A percentile compares a stretch with the other conserved stretches of the same genome.
phyloP scores from a whole-genome alignment of 2,888 invertebrate genomes.

The Euplagia quadripunctaria region DNA sequence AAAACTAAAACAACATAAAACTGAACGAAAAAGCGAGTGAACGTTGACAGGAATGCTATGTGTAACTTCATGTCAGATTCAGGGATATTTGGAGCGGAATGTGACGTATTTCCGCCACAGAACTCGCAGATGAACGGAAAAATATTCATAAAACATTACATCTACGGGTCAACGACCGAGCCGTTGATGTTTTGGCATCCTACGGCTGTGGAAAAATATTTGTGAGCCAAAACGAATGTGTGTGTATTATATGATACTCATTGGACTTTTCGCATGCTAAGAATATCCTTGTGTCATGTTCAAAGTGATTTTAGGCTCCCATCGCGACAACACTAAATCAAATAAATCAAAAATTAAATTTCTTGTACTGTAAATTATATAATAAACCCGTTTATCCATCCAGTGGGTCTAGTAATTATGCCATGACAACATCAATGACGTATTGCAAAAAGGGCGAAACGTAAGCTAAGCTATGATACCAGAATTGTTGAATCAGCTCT shows the following conservation, averaged over 20 bases:
- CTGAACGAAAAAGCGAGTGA: conserved; percentile 28
- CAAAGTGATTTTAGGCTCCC: not conserved
- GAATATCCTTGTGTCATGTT: not conserved
- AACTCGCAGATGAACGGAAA: conserved; percentile 30
- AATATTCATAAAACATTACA: conserved; percentile 50
- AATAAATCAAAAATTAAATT: not conserved
- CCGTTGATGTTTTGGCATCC: conserved; percentile 21
- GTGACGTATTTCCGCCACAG: conserved; percentile 37
- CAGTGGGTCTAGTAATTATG: too few species aligned
- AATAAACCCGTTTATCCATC: too few species aligned
- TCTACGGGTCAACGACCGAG: conserved; percentile 30
- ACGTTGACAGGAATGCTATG: conserved; percentile 20
- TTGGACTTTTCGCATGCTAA: not conserved
- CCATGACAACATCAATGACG: too few species aligned
- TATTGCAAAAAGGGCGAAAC: too few species aligned
- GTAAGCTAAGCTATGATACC: too few species aligned
- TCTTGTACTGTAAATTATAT: not conserved
- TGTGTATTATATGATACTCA: not conserved
- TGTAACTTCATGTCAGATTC: conserved; percentile 45
- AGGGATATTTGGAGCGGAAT: conserved; percentile 33
- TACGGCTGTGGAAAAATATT: not conserved
- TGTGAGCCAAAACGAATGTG: not conserved
- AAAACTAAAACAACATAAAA: conserved; percentile 39
- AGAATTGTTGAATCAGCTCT: too few species aligned
- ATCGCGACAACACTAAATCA: not conserved